Percentiles rank a stretch among this genome's conserved stretches.
Evolutionary conservation across 2,797 vertebrate species (phyloP).

Genomic region (Rhyacichthys aspro): DNA sequence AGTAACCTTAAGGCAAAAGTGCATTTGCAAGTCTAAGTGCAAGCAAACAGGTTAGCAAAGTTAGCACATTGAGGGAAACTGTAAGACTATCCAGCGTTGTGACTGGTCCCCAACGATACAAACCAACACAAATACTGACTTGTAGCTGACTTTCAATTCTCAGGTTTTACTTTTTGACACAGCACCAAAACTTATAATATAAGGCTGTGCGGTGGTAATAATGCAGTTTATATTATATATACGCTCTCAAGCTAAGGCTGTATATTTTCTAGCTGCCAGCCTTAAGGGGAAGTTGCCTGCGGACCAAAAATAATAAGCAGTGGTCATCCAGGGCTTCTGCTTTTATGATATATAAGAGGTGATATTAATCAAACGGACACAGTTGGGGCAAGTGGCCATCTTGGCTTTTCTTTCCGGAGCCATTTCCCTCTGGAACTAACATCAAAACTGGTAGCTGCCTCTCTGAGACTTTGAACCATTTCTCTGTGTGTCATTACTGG

Average conservation of each 20-base stretch:
- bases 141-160: neutral
- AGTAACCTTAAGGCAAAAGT: too few relatives aligned
- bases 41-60: too few relatives aligned
- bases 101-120: neutral
- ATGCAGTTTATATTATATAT: neutral
- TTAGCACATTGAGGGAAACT: too few relatives aligned
- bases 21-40: too few relatives aligned
- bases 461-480: slow-evolving; percentile 33
- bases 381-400: slow-evolving; percentile 45
- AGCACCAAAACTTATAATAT: neutral
- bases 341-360: slow-evolving; percentile 31
- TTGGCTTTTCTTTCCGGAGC: slow-evolving; percentile 37
- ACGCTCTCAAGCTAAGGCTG: neutral
- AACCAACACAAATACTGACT: neutral
- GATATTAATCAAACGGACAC: slow-evolving; percentile 59
- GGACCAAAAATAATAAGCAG: slow-evolving; percentile 42
- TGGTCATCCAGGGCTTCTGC: slow-evolving; percentile 37
- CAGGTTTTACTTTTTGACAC: neutral
- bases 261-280: neutral
- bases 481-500: slow-evolving; percentile 53
- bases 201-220: neutral
- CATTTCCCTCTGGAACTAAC: slow-evolving; percentile 32
- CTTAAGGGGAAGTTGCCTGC: slow-evolving; percentile 15
- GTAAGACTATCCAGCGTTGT: neutral
- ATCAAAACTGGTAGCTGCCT: slow-evolving; percentile 46